Base-by-base conservation (phyloP, 2,888 invertebrate species). In the Sarcophaga variegata region DNA sequence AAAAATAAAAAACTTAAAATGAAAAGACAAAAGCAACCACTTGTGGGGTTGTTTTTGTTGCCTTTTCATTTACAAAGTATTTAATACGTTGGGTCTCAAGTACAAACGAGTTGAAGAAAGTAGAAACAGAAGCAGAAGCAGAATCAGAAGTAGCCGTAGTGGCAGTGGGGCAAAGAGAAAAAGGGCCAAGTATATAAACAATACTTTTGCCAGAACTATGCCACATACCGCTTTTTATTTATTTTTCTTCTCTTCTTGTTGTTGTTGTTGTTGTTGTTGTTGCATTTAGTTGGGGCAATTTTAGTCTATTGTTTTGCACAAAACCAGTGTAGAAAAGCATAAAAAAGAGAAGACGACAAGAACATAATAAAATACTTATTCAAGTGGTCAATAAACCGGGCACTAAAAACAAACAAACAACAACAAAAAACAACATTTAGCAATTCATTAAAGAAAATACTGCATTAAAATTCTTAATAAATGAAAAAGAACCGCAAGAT, bases 11-110 rank as follows among this genome's bases (percentile, higher is more conserved):
- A 47, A 60, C 20, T 22, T 45, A 74, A 78, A 37, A 80, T 54
- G 62, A 78, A 83, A 74, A 83, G 81, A 80, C 72, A 86, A 86
- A 86, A 86, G 77, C 70, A 49, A 63, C 81, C 78, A 84, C 81
- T 87, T 87, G 84, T 87, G 78, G 81, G 78, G 81, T 79, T 79
- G 70, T 54, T 63, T 37, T 60, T 74, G 22, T 54, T 60, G 81
- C 59, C 59, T 54, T 81, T 84, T 78, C 66, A 59, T 74, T 81
- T 86, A 4, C 17, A 78, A 84, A 87, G 87, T 77, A 81, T 84
- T 87, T 82, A 84, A 79, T 82, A 79, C 69, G 72, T 80, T 75
- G 49, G 62, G 14, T 27, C 27, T 37, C n/a, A 37, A 66, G 62
- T 45, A 62, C 49, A 76, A 81, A 71, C 64, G 75, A 74, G 37